Evolutionary conservation across 2,888 invertebrate species (phyloP), one percentile per base, ranked within the genome.

Genomic region (Drosophila prostipennis): DNA sequence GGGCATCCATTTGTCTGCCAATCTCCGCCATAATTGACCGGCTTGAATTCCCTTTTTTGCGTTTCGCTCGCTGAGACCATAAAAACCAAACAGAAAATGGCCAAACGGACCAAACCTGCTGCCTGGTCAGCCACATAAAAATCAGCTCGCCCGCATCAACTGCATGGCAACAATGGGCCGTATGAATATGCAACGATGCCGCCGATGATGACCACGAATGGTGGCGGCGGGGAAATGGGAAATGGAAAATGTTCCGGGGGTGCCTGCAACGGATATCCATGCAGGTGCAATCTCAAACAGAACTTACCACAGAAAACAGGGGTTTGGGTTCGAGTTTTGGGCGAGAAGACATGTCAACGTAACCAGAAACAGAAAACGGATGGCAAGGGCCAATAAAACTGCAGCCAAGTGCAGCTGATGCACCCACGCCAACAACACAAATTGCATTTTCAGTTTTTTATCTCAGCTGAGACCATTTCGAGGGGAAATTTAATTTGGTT

Each of bases 281-380:
- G 80, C 82, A 82, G 84, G 81, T 84, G 81, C 78, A 81, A 84
- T 84, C 81, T 82, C 80, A 61, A 80, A 51, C 76, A 76, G 83
- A 76, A 77, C 65, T 67, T 63, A 63, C 65, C 65, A 34, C 63
- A 56, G 29, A 60, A 32, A 60, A 36, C 51, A 32, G 32, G 55
- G 2, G 32, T 1, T 16, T n/a, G 37, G n/a, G 37, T 2, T 37
- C 13, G 11, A 19, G 19, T 10, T 40, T 4, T 10, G 43, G 43
- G 26, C 58, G 34, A 45, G 16, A 53, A 61, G 52, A 69, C 64
- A 64, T 78, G 80, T 83, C 83, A 80, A 65, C 78, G 76, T 76
- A 68, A 45, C 53, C 71, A 68, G 51, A 59, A 72, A 68, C 71
- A 68, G 51, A 59, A 72, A 68, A 65, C 48, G 49, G 43, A 55